Conservation (phyloP, 2,113 vertebrate genomes). For the Strix uralensis region DNA sequence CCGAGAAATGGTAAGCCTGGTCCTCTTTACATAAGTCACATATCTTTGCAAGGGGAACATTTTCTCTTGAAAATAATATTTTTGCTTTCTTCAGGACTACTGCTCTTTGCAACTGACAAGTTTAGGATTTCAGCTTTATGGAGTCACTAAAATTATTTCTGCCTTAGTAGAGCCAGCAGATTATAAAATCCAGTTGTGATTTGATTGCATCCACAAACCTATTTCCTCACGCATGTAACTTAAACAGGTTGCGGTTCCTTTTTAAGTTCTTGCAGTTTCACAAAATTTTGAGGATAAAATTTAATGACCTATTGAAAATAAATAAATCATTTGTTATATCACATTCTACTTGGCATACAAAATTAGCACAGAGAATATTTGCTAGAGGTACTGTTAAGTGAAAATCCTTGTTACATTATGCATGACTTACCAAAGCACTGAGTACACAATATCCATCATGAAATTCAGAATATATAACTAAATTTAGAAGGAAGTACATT, state of each 20-base stretch:
- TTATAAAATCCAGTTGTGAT: background rate
- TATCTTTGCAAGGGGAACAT: background rate
- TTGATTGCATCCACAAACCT: background rate
- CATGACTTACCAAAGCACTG: conserved; percentile 46
- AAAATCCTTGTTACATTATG: conserved; percentile 52
- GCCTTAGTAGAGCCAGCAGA: background rate
- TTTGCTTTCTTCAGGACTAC: background rate
- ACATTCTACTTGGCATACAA: background rate
- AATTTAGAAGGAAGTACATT: conserved; percentile 9
- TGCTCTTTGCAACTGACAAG: background rate
- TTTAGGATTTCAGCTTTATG: background rate
- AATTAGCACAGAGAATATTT: conserved; percentile 32
- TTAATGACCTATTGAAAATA: conserved; percentile 1
- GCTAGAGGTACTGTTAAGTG: conserved; percentile 48
- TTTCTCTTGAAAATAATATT: background rate
- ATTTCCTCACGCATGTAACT: background rate
- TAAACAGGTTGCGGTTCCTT: background rate
- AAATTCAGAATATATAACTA: conserved; percentile 50
- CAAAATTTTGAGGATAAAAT: conserved; percentile 21
- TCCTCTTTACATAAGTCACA: background rate
- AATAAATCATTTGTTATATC: conserved; percentile 34
- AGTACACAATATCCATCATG: conserved; percentile 44
- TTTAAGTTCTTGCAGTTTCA: background rate
- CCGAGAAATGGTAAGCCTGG: background rate
- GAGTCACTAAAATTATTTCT: background rate